Percentiles rank a stretch among this genome's conserved stretches.
Evolutionary conservation across 2,113 vertebrate species (phyloP).

Genomic region (Bettongia penicillata): DNA sequence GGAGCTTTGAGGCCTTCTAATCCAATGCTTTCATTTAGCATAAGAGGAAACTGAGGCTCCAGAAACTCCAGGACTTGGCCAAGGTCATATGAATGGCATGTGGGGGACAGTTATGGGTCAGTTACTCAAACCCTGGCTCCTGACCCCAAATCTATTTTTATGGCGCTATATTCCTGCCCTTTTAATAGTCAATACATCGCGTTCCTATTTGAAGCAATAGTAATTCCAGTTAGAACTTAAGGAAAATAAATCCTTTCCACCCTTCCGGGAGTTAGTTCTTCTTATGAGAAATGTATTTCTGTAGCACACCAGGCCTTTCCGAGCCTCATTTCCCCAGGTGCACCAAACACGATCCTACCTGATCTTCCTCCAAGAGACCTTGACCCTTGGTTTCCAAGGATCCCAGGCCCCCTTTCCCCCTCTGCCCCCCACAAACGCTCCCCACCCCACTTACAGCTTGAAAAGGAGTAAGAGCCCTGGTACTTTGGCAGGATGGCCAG

Average conservation of each 20-base stretch:
- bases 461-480: background rate
- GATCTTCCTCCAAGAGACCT: background rate
- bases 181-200: background rate
- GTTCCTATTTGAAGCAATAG: background rate
- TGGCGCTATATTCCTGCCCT: background rate
- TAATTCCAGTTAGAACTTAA: background rate
- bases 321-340: background rate
- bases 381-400: background rate
- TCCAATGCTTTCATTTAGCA: background rate
- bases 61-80: background rate
- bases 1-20: background rate
- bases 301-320: background rate
- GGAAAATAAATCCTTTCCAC: background rate
- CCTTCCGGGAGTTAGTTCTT: background rate
- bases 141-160: background rate
- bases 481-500: conserved; percentile 53
- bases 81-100: background rate
- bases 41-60: background rate
- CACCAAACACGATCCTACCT: background rate
- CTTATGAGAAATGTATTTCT: background rate
- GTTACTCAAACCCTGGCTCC: background rate
- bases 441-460: background rate
- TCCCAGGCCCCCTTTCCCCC: no score
- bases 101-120: background rate
- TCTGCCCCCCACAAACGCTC: no score